These are phyloP conservation scores for Trisateles emortualis DNA, from an alignment of 2,888 invertebrate species.

Conservation along the genomic window DNA sequence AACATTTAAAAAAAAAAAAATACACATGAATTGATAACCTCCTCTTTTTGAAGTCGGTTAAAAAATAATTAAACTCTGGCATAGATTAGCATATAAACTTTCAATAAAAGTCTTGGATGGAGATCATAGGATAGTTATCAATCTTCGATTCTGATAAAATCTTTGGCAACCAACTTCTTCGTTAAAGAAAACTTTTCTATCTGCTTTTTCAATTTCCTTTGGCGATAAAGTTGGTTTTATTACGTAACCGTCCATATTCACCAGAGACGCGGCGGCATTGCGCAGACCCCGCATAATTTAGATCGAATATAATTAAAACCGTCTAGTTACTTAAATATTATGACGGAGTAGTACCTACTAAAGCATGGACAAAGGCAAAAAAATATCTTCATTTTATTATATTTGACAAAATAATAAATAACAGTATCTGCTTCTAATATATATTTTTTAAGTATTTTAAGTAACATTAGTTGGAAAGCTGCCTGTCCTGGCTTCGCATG, in stretches of 20 bases:
- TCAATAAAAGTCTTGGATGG: slow-evolving; percentile 35
- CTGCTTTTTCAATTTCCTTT: slow-evolving; percentile 24
- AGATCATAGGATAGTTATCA: slow-evolving; percentile 25
- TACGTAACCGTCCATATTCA: neutral
- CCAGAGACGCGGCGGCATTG: neutral
- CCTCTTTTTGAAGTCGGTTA: no score
- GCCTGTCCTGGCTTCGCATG: no score
- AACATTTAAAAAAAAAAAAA: no score
- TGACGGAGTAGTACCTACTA: no score
- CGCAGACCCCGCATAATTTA: neutral
- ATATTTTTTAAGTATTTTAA: no score
- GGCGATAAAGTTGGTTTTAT: slow-evolving; percentile 5
- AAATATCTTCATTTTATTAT: no score
- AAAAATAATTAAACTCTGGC: slow-evolving; percentile 7
- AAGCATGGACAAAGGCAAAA: no score
- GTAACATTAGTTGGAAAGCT: no score
- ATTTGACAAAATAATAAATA: no score
- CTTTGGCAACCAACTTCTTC: slow-evolving; percentile 10
- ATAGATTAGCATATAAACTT: slow-evolving; percentile 20
- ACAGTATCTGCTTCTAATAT: no score
- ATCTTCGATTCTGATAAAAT: slow-evolving; percentile 19
- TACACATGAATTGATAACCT: no score
- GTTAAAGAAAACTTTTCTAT: slow-evolving; percentile 10
- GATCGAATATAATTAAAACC: neutral
- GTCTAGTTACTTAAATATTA: neutral